Evolutionary conservation across 2,797 vertebrate genomes (phyloP), one percentile per base, ranked within the genome.

Genomic region (Pelobates cultripes): DNA sequence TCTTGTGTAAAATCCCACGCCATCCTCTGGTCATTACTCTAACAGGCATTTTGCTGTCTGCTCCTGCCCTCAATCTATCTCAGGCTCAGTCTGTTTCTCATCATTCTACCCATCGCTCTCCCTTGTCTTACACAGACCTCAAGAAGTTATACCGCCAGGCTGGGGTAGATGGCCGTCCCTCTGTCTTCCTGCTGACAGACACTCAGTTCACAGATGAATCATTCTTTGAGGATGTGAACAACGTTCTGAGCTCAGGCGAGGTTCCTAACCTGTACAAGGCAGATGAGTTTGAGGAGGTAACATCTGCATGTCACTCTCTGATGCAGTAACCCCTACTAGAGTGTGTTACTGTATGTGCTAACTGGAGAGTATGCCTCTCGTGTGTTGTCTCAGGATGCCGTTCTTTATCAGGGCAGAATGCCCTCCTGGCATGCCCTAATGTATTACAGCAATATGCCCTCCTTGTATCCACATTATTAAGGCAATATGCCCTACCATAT

Each of bases 141-240:
- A 98, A 97, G 90, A 94, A 90, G 87, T 90, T 98, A 12, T 97
- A 96, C 88, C 88, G 86, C 12, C 89, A 95, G 90, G 89, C 95
- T 0, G 97, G 96, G 2, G 94, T 97, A 43, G 93, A 96, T 64
- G 95, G 94, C 86, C 94, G 91, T 81, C 92, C 96, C 60, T 95
- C 95, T 0, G 93, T 96, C 43, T 96, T 98, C 89, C 92, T 97
- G 73, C 95, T 97, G 53, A 95, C 89, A 77, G 96, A 97, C 88
- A 95, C 94, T 4, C 96, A 98, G 86, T 93, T 97, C 0, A 90
- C 92, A 0, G 95, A 96, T 0, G 92, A 96, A 14, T 93, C 94
- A 40, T 97, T 97, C 87, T 87, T 97, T 8, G 96, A 96, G 81
- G 96, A 97, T 86, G 94, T 97, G 83, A 97, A 96, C 88, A 97